phyloP scores from a whole-genome alignment of 1,140 invertebrate species.

The Drosophila nannoptera region DNA sequence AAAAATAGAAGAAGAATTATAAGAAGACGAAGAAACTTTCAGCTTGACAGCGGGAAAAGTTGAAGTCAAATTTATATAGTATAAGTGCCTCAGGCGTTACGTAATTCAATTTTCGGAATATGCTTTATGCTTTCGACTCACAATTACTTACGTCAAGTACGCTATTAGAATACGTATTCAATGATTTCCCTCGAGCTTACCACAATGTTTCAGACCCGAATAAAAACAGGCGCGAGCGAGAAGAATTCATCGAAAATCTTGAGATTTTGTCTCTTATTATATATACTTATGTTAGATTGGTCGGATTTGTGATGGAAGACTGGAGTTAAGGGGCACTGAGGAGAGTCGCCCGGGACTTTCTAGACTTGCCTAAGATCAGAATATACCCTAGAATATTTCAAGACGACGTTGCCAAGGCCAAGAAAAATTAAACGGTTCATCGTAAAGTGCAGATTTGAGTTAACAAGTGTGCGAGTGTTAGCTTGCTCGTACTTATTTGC shows the following conservation, averaged over 20 bases:
- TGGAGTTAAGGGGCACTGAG: slow-evolving; percentile 38
- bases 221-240: slow-evolving; percentile 71
- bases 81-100: slow-evolving; percentile 1
- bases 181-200: slow-evolving; percentile 50
- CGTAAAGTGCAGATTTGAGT: slow-evolving; percentile 30
- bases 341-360: no score
- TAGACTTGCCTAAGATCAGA: background rate
- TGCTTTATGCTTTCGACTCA: slow-evolving; percentile 19
- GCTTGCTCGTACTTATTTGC: slow-evolving; percentile 27
- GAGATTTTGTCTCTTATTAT: slow-evolving; percentile 2
- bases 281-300: slow-evolving; percentile 3
- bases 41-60: slow-evolving; percentile 6
- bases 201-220: slow-evolving; percentile 55
- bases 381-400: slow-evolving; percentile 41
- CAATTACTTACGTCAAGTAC: slow-evolving; percentile 54
- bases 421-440: slow-evolving; percentile 15
- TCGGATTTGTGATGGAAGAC: slow-evolving; percentile 61
- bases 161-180: background rate
- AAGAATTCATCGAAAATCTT: slow-evolving; percentile 72
- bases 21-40: slow-evolving; percentile 47
- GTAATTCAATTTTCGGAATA: background rate
- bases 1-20: slow-evolving; percentile 4
- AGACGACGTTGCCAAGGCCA: slow-evolving; percentile 68
- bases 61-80: slow-evolving; percentile 25
- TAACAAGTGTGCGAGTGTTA: slow-evolving; percentile 26